phyloP scores from a whole-genome alignment of 1,140 invertebrate species.

The Drosophila pruinosa region DNA sequence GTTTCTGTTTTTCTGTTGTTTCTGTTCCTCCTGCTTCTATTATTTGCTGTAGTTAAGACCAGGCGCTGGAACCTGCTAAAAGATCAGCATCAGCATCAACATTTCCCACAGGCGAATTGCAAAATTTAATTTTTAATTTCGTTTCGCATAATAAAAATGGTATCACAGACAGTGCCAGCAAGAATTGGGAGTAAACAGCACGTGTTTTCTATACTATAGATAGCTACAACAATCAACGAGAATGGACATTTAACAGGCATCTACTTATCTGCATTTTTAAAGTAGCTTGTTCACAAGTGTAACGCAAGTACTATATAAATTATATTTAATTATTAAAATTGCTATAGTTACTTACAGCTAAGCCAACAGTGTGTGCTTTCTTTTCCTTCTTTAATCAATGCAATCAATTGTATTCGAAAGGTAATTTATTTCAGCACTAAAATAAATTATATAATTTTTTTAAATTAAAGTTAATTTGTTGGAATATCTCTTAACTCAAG shows the following conservation, averaged over 20 bases:
- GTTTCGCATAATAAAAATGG: constrained; percentile 69
- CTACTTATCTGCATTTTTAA: neutral
- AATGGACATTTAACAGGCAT: constrained; percentile 15
- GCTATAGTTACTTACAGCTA: neutral
- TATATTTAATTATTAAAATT: neutral
- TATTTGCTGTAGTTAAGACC: constrained; percentile 40
- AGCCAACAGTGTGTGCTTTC: too few species aligned
- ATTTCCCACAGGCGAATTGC: constrained; percentile 33
- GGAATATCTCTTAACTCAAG: too few species aligned
- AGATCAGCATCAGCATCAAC: constrained; percentile 57
- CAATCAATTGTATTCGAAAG: too few species aligned
- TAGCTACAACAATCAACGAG: neutral
- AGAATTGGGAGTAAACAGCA: constrained; percentile 4
- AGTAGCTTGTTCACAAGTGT: constrained; percentile 2
- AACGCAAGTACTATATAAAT: neutral
- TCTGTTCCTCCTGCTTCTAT: constrained; percentile 9
- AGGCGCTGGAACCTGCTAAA: constrained; percentile 18
- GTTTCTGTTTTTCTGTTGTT: constrained; percentile 31
- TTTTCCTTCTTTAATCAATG: too few species aligned
- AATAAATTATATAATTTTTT: too few species aligned
- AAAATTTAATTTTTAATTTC: constrained; percentile 76
- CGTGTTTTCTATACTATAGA: neutral
- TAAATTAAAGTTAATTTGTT: too few species aligned
- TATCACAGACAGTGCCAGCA: constrained; percentile 5
- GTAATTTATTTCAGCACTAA: too few species aligned